Conservation (phyloP, 2,797 vertebrate genomes). For the Ctenopoma multispine region DNA sequence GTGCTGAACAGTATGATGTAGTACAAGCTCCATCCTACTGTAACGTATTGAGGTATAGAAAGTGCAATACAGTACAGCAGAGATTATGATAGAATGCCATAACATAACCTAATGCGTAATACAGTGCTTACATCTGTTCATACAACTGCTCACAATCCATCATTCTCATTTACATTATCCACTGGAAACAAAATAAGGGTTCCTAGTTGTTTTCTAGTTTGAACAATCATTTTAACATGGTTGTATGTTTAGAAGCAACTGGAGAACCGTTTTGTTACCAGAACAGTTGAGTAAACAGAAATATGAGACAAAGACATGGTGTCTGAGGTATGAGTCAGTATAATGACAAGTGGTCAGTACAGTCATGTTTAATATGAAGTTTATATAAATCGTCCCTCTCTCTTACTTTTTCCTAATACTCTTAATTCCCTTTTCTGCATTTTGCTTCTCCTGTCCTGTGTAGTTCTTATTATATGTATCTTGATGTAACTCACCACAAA, state of each 20-base stretch:
- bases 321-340: conserved; percentile 37
- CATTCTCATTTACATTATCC: conserved; percentile 15
- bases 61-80: conserved; percentile 2
- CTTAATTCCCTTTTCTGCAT: not conserved
- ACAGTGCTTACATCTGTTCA: conserved; percentile 30
- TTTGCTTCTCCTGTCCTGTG: not conserved
- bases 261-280: conserved; percentile 15
- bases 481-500: not conserved
- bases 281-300: conserved; percentile 43
- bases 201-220: not conserved
- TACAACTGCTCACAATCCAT: conserved; percentile 29
- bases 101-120: conserved; percentile 16
- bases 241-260: conserved; percentile 6
- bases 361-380: conserved; percentile 2
- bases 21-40: conserved; percentile 22
- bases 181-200: not conserved
- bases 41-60: conserved; percentile 13
- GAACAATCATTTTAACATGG: not conserved
- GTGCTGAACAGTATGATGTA: not conserved
- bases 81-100: conserved; percentile 19
- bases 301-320: conserved; percentile 26
- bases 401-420: not conserved
- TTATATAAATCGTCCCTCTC: not conserved
- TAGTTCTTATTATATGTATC: not conserved
- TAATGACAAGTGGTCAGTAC: conserved; percentile 31